Evolutionary conservation across 2,888 invertebrate genomes (phyloP).

Genomic region (Pristionchus fissidentatus): DNA sequence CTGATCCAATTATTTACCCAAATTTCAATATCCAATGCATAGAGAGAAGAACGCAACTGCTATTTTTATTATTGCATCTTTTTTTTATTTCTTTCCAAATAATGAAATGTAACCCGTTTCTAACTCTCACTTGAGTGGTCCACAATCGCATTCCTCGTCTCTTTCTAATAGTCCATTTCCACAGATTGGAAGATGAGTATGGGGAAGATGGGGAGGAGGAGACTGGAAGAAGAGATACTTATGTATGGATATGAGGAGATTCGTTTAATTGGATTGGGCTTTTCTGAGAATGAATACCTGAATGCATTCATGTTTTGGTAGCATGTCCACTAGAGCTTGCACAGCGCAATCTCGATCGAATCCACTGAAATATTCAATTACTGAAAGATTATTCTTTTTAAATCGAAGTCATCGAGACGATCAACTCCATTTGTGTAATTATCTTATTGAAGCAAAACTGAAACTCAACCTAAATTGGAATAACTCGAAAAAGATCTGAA

Average conservation of each 20-base stretch:
- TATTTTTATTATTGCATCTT: background rate
- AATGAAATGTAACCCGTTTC: background rate
- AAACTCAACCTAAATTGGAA: too few relatives aligned
- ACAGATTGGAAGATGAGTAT: conserved; percentile 55
- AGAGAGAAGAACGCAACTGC: background rate
- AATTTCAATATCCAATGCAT: background rate
- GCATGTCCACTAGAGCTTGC: conserved; percentile 58
- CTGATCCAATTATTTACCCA: too few relatives aligned
- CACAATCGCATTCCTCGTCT: conserved; percentile 65
- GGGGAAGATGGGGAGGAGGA: conserved; percentile 44
- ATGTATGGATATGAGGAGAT: background rate
- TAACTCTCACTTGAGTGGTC: conserved; percentile 56
- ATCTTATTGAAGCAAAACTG: background rate
- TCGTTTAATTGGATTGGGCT: background rate
- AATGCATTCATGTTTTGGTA: conserved; percentile 55
- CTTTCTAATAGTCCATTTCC: conserved; percentile 62
- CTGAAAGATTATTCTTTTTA: conserved; percentile 17
- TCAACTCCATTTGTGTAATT: background rate
- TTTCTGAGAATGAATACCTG: conserved; percentile 6
- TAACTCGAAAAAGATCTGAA: too few relatives aligned
- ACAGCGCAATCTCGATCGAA: conserved; percentile 61
- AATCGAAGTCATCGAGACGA: background rate
- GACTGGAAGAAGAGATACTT: background rate
- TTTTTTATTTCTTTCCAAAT: background rate
- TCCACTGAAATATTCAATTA: conserved; percentile 54